Conservation (phyloP, 2,113 vertebrate species). For the Rhagologus leucostigma region DNA sequence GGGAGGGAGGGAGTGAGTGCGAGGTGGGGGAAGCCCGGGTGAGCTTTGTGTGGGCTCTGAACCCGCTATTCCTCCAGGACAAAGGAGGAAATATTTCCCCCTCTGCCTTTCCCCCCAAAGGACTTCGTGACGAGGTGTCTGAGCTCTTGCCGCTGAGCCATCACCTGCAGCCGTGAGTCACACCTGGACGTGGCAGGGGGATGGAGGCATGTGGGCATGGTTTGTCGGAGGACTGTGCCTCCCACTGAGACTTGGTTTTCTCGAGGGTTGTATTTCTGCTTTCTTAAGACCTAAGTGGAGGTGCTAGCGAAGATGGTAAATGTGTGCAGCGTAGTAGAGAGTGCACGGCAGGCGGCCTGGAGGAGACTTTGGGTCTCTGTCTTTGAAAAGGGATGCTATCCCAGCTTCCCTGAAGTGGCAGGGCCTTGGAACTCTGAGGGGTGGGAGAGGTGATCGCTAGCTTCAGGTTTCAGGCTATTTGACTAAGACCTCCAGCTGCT, state of each 20-base stretch:
- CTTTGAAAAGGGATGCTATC: not conserved
- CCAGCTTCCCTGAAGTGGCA: not conserved
- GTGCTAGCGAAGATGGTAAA: not conserved
- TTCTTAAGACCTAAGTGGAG: not conserved
- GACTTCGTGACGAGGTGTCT: not conserved
- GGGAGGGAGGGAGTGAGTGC: not conserved
- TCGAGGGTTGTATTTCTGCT: not conserved
- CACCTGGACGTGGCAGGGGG: not conserved
- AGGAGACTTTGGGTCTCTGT: not conserved
- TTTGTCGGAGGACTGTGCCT: not conserved
- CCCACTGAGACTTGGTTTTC: not conserved
- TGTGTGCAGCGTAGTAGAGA: not conserved
- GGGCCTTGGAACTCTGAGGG: not conserved
- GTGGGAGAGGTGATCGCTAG: not conserved
- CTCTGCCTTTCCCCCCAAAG: accelerated
- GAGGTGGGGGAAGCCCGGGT: not conserved
- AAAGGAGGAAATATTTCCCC: not conserved
- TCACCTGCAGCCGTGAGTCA: not conserved
- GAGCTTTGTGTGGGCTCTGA: not conserved
- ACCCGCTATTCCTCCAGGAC: not conserved
- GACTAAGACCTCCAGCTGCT: not conserved
- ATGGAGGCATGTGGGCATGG: not conserved
- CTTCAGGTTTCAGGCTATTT: not conserved
- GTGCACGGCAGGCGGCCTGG: not conserved
- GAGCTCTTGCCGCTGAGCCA: not conserved